Conservation (phyloP, 2,113 vertebrate genomes). For the Poeciliopsis prolifica region DNA sequence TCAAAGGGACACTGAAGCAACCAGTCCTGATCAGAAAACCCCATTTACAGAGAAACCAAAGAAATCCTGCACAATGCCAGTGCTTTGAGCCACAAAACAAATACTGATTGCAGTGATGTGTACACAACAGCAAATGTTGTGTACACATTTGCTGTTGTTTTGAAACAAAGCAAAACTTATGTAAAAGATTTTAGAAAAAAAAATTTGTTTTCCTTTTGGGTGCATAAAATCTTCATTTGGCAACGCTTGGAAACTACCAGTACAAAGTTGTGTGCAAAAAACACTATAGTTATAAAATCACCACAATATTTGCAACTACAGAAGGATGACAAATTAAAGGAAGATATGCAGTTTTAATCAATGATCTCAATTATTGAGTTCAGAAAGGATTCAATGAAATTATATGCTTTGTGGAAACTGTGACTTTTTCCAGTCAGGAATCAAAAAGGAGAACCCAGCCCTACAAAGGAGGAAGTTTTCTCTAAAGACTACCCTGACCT, state of each 20-base stretch:
- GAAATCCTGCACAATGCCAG: not conserved
- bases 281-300: constrained; percentile 44
- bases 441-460: not conserved
- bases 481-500: not conserved
- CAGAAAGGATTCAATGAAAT: not conserved
- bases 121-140: not conserved
- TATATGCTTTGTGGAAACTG: too few species aligned
- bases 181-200: not conserved
- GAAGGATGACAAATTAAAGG: not conserved
- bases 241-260: not conserved
- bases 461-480: not conserved
- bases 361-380: not conserved
- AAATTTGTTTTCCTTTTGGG: not conserved
- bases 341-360: not conserved
- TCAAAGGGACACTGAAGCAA: constrained; percentile 5
- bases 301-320: constrained; percentile 22
- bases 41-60: not conserved
- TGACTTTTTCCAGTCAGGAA: not conserved
- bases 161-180: not conserved
- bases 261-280: constrained; percentile 58
- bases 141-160: not conserved
- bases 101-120: not conserved
- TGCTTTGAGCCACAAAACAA: not conserved
- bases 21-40: constrained; percentile 8
- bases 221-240: not conserved